phyloP scores from a whole-genome alignment of 2,797 vertebrate species.

The Podarcis lilfordi region DNA sequence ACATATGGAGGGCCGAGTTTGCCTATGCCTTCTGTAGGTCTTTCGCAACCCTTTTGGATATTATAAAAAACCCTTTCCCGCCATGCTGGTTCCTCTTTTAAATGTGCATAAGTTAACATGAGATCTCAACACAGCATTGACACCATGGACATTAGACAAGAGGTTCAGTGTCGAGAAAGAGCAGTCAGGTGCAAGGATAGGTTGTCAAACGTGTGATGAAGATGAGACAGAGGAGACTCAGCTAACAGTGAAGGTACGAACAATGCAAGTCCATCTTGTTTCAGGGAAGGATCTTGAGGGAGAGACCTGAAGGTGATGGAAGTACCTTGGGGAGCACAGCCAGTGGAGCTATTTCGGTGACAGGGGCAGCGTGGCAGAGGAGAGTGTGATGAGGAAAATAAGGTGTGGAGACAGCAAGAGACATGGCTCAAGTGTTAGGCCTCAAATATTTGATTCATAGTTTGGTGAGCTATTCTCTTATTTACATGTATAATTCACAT shows the following conservation, averaged over 20 bases:
- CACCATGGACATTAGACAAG: not conserved
- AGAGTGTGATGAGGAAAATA: not conserved
- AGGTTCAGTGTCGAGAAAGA: not conserved
- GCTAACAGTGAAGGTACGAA: not conserved
- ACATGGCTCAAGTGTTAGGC: not conserved
- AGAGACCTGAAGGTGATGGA: not conserved
- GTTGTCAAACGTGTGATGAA: not conserved
- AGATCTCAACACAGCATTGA: not conserved
- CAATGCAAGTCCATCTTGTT: not conserved
- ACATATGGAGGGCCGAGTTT: no score
- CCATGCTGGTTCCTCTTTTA: not conserved
- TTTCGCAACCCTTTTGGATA: constrained; percentile 14
- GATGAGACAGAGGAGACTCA: not conserved
- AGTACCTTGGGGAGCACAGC: not conserved
- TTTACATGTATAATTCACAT: not conserved
- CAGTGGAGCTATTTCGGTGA: not conserved
- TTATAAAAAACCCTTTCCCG: no score
- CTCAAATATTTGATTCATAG: not conserved
- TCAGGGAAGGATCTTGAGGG: not conserved
- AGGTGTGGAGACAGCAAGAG: not conserved
- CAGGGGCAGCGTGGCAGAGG: not conserved
- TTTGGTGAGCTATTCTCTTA: not conserved
- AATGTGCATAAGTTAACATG: not conserved
- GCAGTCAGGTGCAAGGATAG: not conserved
- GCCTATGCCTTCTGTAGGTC: not conserved